Conservation (phyloP, 2,797 vertebrate genomes). For the Cynodonichthys magdalenae region DNA sequence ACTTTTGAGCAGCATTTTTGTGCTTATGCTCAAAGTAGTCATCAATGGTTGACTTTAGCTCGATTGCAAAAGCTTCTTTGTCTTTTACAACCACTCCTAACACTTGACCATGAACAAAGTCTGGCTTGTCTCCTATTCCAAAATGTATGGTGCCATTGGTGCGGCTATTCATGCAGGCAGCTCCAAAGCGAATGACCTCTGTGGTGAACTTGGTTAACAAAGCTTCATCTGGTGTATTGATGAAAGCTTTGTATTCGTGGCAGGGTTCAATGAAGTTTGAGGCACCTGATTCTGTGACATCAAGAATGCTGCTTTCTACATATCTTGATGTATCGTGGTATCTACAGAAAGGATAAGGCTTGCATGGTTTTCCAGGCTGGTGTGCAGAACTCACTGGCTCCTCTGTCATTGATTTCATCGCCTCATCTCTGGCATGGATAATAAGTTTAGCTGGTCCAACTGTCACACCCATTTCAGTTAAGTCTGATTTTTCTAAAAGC, state of each 20-base stretch:
- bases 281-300: constrained; percentile 66
- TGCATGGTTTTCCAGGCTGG: constrained; percentile 42
- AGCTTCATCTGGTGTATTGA: constrained; percentile 33
- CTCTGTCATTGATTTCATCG: constrained; percentile 45
- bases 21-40: constrained; percentile 55
- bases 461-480: constrained; percentile 31
- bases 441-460: constrained; percentile 65
- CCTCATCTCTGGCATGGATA: constrained; percentile 59
- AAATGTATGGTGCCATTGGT: constrained; percentile 82
- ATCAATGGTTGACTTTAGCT: constrained; percentile 37
- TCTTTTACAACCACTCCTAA: constrained; percentile 58
- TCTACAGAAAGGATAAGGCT: constrained; percentile 72
- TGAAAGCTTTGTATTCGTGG: constrained; percentile 77
- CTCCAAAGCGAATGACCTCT: constrained; percentile 69
- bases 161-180: constrained; percentile 79
- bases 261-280: constrained; percentile 71
- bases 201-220: constrained; percentile 61
- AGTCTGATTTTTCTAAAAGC: constrained; percentile 43
- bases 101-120: constrained; percentile 67
- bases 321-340: constrained; percentile 66
- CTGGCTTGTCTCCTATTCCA: constrained; percentile 69
- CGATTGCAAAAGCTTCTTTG: constrained; percentile 55
- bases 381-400: constrained; percentile 7
- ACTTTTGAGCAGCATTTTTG: constrained; percentile 52
- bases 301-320: constrained; percentile 49